phyloP scores from a whole-genome alignment of 92 coral and sea anemone species.

The Epizoanthus scotinus region DNA sequence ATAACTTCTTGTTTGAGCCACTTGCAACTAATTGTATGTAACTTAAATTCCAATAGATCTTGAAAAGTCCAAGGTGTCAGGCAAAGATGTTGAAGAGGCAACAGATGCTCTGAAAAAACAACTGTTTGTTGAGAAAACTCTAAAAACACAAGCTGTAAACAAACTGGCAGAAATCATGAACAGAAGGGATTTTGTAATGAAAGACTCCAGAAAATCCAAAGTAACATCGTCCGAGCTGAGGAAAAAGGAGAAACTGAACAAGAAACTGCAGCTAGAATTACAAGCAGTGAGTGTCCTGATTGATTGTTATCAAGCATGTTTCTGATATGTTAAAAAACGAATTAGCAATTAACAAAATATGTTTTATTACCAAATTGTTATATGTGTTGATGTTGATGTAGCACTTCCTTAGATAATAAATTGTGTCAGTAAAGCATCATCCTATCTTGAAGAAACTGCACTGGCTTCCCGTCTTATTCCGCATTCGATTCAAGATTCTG shows the following conservation, averaged over 20 bases:
- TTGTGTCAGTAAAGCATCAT: too few relatives aligned
- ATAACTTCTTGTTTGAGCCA: too few relatives aligned
- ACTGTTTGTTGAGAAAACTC: conserved; percentile 61
- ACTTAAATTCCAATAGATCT: conserved; percentile 57
- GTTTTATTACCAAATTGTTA: too few relatives aligned
- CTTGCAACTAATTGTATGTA: background rate
- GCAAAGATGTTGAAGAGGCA: conserved; percentile 75
- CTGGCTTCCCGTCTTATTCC: too few relatives aligned
- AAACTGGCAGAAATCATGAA: conserved; percentile 97
- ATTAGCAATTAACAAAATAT: too few relatives aligned
- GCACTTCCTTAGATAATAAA: too few relatives aligned
- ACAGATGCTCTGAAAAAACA: conserved; percentile 79
- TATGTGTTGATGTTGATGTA: background rate
- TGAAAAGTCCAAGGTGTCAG: conserved; percentile 74
- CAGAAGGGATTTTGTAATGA: conserved; percentile 75
- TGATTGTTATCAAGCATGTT: background rate
- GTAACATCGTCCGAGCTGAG: conserved; percentile 78
- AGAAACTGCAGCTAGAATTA: conserved; percentile 84
- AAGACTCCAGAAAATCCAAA: conserved; percentile 74
- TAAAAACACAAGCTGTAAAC: conserved; percentile 92
- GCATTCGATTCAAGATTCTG: too few relatives aligned
- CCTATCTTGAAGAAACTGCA: too few relatives aligned
- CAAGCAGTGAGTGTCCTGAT: conserved; percentile 65
- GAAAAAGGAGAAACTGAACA: conserved; percentile 88
- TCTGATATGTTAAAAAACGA: too few relatives aligned